Evolutionary conservation across 2,888 invertebrate genomes (phyloP).

Genomic region (Andrena trimmerana): DNA sequence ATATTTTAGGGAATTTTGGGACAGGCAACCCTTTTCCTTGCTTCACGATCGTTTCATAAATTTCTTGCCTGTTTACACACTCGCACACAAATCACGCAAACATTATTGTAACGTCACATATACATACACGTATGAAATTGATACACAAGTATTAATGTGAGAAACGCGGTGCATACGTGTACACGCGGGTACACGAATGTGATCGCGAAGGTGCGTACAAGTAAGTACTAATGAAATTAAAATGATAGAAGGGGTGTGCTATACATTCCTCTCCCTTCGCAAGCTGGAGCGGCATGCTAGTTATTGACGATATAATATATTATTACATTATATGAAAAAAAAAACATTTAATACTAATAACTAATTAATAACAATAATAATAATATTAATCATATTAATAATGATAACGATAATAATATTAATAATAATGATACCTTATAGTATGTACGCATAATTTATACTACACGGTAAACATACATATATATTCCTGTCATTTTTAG

Average conservation of each 20-base stretch:
- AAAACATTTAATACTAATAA: conserved; percentile 64
- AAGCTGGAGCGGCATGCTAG: conserved; percentile 67
- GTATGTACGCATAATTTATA: conserved; percentile 84
- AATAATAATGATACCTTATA: conserved; percentile 78
- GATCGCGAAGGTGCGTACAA: conserved; percentile 28
- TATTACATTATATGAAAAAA: conserved; percentile 70
- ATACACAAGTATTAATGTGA: conserved; percentile 29
- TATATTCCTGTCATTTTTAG: conserved; percentile 79
- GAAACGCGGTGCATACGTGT: conserved; percentile 34
- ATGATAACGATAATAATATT: conserved; percentile 50
- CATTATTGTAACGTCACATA: conserved; percentile 34
- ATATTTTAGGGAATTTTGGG: conserved; percentile 60
- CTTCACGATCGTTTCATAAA: conserved; percentile 65
- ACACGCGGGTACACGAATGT: conserved; percentile 15
- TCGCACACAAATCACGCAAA: conserved; percentile 36
- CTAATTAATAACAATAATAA: conserved; percentile 49
- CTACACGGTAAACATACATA: conserved; percentile 81
- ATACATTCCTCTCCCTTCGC: conserved; percentile 57
- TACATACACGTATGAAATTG: conserved; percentile 26
- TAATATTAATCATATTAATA: conserved; percentile 22
- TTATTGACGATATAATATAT: conserved; percentile 69
- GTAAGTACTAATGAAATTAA: conserved; percentile 47
- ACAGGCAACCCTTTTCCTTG: conserved; percentile 64
- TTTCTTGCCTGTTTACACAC: conserved; percentile 64
- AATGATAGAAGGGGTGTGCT: conserved; percentile 41